Percentiles rank a stretch among this genome's conserved stretches.
Evolutionary conservation across 2,888 invertebrate genomes (phyloP).

Genomic region (Drepanosiphum platanoidis): DNA sequence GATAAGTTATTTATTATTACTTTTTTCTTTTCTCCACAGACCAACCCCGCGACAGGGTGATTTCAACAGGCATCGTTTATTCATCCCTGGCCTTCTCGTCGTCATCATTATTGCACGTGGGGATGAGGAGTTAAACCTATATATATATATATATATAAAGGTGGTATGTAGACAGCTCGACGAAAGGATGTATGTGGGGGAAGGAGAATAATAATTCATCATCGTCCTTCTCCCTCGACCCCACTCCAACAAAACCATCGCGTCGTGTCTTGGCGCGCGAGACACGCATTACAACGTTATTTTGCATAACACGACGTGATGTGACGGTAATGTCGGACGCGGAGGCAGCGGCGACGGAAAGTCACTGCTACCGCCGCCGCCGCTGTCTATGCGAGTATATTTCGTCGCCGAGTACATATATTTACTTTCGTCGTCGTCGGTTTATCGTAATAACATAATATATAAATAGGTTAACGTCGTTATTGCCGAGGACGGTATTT

Average conservation of each 20-base stretch:
- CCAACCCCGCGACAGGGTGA: neutral
- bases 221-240: neutral
- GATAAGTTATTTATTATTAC: constrained; percentile 39
- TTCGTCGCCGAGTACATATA: neutral
- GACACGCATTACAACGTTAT: constrained; percentile 37
- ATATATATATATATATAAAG: neutral
- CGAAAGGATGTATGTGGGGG: neutral
- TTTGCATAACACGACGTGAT: constrained; percentile 54
- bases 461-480: constrained; percentile 13
- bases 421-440: neutral
- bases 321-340: constrained; percentile 21
- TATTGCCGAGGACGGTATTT: neutral
- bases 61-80: constrained; percentile 32
- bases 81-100: neutral
- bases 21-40: neutral
- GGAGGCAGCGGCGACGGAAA: neutral
- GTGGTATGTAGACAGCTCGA: neutral
- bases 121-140: neutral
- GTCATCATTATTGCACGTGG: neutral
- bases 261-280: neutral
- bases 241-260: neutral
- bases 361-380: neutral
- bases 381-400: neutral
- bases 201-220: constrained; percentile 32
- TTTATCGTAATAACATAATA: constrained; percentile 14